Percentiles rank a stretch among this genome's conserved stretches.
Conservation (phyloP, 2,113 vertebrate species). For the Thinocorus orbignyianus region DNA sequence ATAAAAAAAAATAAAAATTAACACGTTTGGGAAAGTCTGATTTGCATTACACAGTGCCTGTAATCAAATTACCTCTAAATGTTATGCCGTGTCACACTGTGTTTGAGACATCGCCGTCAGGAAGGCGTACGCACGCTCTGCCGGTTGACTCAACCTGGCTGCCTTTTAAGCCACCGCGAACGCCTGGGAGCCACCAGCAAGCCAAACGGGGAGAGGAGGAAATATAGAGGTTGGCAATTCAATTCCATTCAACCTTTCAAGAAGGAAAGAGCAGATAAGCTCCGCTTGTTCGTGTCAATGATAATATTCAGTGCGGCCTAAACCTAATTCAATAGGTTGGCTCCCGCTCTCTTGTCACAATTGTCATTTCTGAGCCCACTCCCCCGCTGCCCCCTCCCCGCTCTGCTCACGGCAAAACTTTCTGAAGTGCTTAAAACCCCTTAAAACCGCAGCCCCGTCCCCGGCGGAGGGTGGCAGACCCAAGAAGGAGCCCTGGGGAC, state of each 20-base stretch:
- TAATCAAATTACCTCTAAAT: slow-evolving; percentile 68
- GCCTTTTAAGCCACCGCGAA: slow-evolving; percentile 47
- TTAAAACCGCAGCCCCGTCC: not conserved
- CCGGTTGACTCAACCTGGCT: slow-evolving; percentile 40
- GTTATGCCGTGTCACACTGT: slow-evolving; percentile 39
- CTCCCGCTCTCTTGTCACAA: slow-evolving; percentile 3
- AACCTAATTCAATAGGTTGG: slow-evolving; percentile 59
- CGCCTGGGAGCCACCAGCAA: slow-evolving; percentile 53
- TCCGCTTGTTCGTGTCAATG: slow-evolving; percentile 53
- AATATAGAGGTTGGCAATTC: slow-evolving; percentile 67
- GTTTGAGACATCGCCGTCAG: slow-evolving; percentile 61
- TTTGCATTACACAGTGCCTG: slow-evolving; percentile 62
- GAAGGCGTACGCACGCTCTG: not conserved
- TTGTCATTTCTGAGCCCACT: slow-evolving; percentile 44
- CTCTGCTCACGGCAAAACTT: slow-evolving; percentile 64
- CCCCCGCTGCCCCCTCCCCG: not conserved
- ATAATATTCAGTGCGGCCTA: slow-evolving; percentile 69
- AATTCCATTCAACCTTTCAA: slow-evolving; percentile 71
- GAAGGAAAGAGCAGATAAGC: slow-evolving; percentile 72
- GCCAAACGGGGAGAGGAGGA: slow-evolving; percentile 61
- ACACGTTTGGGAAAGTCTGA: slow-evolving; percentile 40
- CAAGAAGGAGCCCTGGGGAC: not conserved
- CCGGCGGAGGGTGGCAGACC: not conserved
- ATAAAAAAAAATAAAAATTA: not conserved
- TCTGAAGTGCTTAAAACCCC: slow-evolving; percentile 52